A percentile compares a stretch with the other conserved stretches of the same genome.
phyloP scores from a whole-genome alignment of 2,888 invertebrate genomes.

The Tiliacea aurago region DNA sequence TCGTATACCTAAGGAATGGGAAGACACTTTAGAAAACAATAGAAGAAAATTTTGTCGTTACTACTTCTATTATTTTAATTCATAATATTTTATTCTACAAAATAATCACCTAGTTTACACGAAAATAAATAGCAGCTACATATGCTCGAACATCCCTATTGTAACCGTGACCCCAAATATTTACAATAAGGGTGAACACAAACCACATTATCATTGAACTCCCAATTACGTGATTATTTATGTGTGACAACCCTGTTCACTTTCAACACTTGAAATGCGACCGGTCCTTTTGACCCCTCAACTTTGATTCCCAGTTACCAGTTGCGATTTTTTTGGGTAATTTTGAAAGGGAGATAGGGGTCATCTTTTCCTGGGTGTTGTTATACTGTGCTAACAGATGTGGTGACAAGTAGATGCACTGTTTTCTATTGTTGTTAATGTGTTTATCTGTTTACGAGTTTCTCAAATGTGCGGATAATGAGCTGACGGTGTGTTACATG shows the following conservation, averaged over 20 bases:
- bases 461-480: slow-evolving; percentile 83
- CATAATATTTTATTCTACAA: background rate
- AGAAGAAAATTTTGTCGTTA: too few species aligned
- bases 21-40: too few species aligned
- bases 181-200: slow-evolving; percentile 66
- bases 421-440: slow-evolving; percentile 73
- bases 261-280: slow-evolving; percentile 71
- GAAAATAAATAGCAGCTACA: slow-evolving; percentile 57
- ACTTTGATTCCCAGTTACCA: slow-evolving; percentile 21
- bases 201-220: slow-evolving; percentile 79
- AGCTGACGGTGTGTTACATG: slow-evolving; percentile 42
- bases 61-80: too few species aligned
- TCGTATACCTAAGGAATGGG: too few species aligned
- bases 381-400: slow-evolving; percentile 73
- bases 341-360: slow-evolving; percentile 29
- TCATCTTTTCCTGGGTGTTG: slow-evolving; percentile 64
- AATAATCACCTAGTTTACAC: slow-evolving; percentile 4
- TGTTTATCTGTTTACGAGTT: slow-evolving; percentile 76
- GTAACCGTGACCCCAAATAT: slow-evolving; percentile 61
- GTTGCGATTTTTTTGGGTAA: slow-evolving; percentile 13
- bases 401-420: slow-evolving; percentile 72
- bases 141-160: slow-evolving; percentile 59
- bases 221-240: slow-evolving; percentile 89
- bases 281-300: slow-evolving; percentile 66
- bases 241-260: slow-evolving; percentile 74